Base-by-base conservation (phyloP, 1,140 invertebrate genomes). In the Brachionus angularis region DNA sequence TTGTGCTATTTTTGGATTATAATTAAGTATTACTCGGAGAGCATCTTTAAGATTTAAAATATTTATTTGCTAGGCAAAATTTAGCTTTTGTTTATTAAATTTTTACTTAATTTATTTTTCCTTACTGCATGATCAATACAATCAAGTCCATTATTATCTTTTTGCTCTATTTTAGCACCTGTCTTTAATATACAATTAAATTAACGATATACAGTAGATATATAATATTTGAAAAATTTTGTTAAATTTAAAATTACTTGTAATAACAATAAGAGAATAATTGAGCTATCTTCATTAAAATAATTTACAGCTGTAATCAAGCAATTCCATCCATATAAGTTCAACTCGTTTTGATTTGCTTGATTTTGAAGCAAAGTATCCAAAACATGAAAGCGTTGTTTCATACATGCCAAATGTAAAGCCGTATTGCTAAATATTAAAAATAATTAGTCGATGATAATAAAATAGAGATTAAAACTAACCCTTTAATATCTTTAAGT, bases 41-140 rank as follows among this genome's bases (percentile, higher is more conserved):
- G 75, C 75, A 62, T 79, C 78, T 79, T 71, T 29, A 52, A 77
- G 76, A 77, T 74, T 75, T 75, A n/a, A n/a, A n/a, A n/a, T n/a
- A n/a, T n/a, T n/a, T n/a, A n/a, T n/a, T n/a, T n/a, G n/a, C n/a
- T n/a, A n/a, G n/a, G n/a, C n/a, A 77, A 74, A 76, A 75, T 16
- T 75, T 39, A 23, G 36, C 3, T 21, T 39, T 3, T 14, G 25
- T 39, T 75, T 16, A 75, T 74, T 58, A 75, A 25, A 71, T 78
- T 49, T 49, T 21, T 74, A 73, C 72, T 77, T 76, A 67, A 78
- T 77, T 46, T 61, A 55, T 49, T 74, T 36, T 33, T 62, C 61
- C 42, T 49, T 18, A 72, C 74, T 67, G 23, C 39, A 67, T 67
- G 62, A 8, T 67, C 62, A 31, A 67, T 27, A 47, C 62, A 67